Base-by-base conservation (phyloP, 2,888 invertebrate species). In the Leuctra nigra region DNA sequence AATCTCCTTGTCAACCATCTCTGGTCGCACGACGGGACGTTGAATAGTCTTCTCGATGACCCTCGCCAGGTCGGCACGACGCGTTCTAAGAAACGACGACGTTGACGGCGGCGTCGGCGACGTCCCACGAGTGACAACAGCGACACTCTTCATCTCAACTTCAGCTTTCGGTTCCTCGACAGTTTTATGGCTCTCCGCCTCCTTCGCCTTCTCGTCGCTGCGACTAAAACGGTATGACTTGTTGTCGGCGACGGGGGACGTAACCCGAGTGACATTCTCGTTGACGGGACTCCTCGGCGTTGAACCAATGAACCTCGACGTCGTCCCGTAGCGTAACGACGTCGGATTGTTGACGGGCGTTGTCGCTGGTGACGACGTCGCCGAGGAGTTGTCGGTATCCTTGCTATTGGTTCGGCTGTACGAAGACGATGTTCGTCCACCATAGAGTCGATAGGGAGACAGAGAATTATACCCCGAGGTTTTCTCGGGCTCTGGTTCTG, bases 51-150 rank as follows among this genome's bases (percentile, higher is more conserved):
- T 86, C 69, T 88, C 84, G 50, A 85, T 75, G 2, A 83, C 80
- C 67, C 86, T 84, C 4, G 86, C 84, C 66, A 86, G 77, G 63
- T 89, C 89, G 1, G 82, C 80, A 67, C 88, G 77, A 63, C 85
- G 78, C 22, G 79, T 80, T 61, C 86, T 75, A 9, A 83, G 73
- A 61, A 82, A 83, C 1, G 71, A 69, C 13, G 73, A 74, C 0
- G 82, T 79, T 1, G 83, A 81, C 0, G 85, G 83, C 2, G 85
- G 83, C 0, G 85, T 86, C 0, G 90, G 90, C 16, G 90, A 91
- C 0, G 90, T 90, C 24, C 84, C 84, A 58, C 90, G 76, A 0
- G 87, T 87, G 2, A 87, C 76, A 53, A 89, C 80, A 3, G 77
- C 76, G 2, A 90, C 69, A 2, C 48, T 54, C 20, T 53, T 46